Percentiles rank a stretch among this genome's conserved stretches.
Evolutionary conservation across 2,113 vertebrate genomes (phyloP).

Genomic region (Alethe diademata): DNA sequence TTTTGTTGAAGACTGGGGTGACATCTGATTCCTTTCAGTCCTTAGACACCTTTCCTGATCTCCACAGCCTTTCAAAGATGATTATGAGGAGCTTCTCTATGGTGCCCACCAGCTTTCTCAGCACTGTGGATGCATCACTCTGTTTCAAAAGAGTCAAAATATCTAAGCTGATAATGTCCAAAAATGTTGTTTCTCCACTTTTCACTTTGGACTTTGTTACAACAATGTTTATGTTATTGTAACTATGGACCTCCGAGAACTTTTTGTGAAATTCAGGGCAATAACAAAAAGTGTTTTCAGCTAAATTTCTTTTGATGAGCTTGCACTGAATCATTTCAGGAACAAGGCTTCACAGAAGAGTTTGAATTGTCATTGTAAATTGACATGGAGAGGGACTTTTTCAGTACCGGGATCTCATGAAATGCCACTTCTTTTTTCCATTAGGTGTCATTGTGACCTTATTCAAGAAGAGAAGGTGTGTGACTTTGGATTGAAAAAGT

Average conservation of each 20-base stretch:
- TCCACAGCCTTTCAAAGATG: not conserved
- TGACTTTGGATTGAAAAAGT: not conserved
- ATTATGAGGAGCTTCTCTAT: not conserved
- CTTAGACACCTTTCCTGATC: not conserved
- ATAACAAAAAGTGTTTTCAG: not conserved
- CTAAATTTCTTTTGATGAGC: not conserved
- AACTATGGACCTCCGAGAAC: not conserved
- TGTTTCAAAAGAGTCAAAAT: not conserved
- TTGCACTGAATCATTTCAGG: not conserved
- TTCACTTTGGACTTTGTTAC: not conserved
- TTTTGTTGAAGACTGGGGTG: not conserved
- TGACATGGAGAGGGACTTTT: not conserved
- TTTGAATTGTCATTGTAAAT: not conserved
- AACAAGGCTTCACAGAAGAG: not conserved
- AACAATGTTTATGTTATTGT: not conserved
- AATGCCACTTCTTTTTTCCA: not conserved
- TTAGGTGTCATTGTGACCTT: not conserved
- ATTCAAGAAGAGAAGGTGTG: not conserved
- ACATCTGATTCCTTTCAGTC: not conserved
- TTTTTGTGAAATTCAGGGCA: not conserved
- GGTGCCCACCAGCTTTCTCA: not conserved
- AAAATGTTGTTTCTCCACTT: not conserved
- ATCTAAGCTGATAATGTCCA: not conserved
- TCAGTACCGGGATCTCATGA: not conserved
- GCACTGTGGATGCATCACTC: not conserved